Conservation (phyloP, 2,113 vertebrate species). For the Podarcis cretensis region DNA sequence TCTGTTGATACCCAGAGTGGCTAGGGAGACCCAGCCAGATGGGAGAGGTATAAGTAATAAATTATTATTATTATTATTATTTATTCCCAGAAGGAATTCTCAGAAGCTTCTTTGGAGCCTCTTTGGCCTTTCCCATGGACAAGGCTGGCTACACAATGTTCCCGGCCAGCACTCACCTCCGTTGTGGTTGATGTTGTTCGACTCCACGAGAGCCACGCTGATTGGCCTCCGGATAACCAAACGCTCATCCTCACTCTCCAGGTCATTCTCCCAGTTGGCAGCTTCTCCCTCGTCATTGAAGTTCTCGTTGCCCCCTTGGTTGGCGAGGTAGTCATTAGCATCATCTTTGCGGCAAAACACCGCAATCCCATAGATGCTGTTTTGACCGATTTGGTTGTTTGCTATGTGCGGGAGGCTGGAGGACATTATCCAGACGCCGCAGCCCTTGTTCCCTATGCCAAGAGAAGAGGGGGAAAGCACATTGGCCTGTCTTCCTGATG, state of each 20-base stretch:
- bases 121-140: not conserved
- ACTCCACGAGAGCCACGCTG: constrained; percentile 85
- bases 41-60: too few species aligned
- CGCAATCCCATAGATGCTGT: constrained; percentile 87
- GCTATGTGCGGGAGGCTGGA: constrained; percentile 90
- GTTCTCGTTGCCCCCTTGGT: constrained; percentile 82
- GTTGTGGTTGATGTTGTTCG: constrained; percentile 88
- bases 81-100: too few species aligned
- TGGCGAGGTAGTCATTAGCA: constrained; percentile 73
- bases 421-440: constrained; percentile 90
- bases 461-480: not conserved
- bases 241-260: constrained; percentile 86
- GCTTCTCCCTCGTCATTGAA: constrained; percentile 88
- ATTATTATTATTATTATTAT: too few species aligned
- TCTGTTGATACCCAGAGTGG: too few species aligned
- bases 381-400: constrained; percentile 87
- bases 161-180: constrained; percentile 73
- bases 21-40: too few species aligned
- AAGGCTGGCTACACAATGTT: fast-evolving
- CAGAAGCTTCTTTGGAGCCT: not conserved
- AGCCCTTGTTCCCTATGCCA: constrained; percentile 86
- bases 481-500: not conserved
- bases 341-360: constrained; percentile 89
- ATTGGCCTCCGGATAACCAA: constrained; percentile 75
- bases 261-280: constrained; percentile 84